phyloP scores from a whole-genome alignment of 2,797 vertebrate genomes.

The Bucorvus abyssinicus region DNA sequence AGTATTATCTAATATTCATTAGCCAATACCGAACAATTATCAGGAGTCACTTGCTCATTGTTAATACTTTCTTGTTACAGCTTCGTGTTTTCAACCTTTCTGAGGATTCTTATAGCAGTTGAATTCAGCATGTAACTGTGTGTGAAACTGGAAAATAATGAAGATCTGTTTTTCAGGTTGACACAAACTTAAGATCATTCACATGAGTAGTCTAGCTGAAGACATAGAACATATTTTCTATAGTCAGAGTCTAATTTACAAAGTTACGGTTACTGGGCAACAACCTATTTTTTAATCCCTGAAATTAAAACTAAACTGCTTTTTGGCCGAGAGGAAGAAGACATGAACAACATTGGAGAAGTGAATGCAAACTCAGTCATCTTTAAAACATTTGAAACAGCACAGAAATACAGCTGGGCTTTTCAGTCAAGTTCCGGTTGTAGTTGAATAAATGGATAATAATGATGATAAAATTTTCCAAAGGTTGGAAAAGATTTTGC shows the following conservation, averaged over 20 bases:
- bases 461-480: neutral
- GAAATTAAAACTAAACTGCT: neutral
- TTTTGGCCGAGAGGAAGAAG: neutral
- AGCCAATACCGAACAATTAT: neutral
- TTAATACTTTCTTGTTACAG: neutral
- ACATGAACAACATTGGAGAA: neutral
- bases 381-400: neutral
- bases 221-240: neutral
- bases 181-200: neutral
- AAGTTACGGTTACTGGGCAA: neutral
- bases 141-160: neutral
- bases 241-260: neutral
- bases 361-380: neutral
- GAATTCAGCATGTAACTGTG: neutral
- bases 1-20: neutral
- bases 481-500: neutral
- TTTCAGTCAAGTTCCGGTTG: neutral
- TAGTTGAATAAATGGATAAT: neutral
- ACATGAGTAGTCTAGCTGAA: neutral
- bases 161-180: neutral
- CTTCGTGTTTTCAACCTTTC: neutral
- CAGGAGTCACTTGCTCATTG: neutral
- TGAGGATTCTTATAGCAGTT: neutral
- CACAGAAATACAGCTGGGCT: neutral
- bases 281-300: neutral